Evolutionary conservation across 2,888 invertebrate genomes (phyloP), one percentile per base, ranked within the genome.

Genomic region (Ypsolopha scabrella): DNA sequence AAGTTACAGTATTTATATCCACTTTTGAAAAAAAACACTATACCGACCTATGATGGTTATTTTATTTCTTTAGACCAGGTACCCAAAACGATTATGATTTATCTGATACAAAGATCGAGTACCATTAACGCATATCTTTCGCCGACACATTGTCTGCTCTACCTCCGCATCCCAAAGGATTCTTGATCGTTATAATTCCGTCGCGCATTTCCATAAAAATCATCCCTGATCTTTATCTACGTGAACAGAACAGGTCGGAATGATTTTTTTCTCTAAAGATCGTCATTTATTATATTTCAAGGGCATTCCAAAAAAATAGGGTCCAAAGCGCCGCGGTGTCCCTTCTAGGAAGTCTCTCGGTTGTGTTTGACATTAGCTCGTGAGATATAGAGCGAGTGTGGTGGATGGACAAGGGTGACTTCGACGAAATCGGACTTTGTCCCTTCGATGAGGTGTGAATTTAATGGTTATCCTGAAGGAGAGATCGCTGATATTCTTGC

Each of bases 271-370:
- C 80, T 77, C 68, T 64, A 54, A 72, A 74, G 75, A 70, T 75
- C 78, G 80, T 85, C 83, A 83, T 86, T 86, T 85, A 85, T 85
- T 86, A 85, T 85, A 78, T 82, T 77, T 77, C 74, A 73, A 69
- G 70, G 72, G 41, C 41, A 11, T 37, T 68, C 81, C 77, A 83
- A 85, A 82, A 83, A 82, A 81, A 66, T 64, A 67, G 73, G 80
- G 74, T 71, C 59, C 72, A 82, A 82, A 82, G 85, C 80, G 82
- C 83, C 83, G 85, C 85, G 65, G 69, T 67, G 75, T 67, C 77
- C 83, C 72, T 86, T 86, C 86, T 77, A 75, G 78, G 86, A 86
- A 86, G 70, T 70, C 63, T 62, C 65, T 71, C 67, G 69, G 75
- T 75, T 82, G 78, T 77, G 79, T 85, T 82, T 86, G 86, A 83